These are phyloP conservation scores for Drosophila busckii DNA, from an alignment of 1,140 invertebrate genomes.

Conservation along the genomic window DNA sequence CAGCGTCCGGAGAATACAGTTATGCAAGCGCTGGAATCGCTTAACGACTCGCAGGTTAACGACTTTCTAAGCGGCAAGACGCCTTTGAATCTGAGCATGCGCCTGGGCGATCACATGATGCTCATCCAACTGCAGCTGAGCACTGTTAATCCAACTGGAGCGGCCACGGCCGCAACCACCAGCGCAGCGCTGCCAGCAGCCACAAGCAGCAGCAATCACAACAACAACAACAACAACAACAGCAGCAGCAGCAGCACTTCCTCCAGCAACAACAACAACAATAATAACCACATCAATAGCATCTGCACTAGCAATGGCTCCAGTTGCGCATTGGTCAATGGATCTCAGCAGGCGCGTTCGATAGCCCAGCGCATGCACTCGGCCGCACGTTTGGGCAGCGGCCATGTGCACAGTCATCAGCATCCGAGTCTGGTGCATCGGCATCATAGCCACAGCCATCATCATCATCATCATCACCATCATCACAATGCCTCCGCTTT, in stretches of 20 bases:
- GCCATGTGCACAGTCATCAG: conserved; percentile 66
- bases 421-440: conserved; percentile 57
- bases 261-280: conserved; percentile 14
- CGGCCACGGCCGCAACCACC: conserved; percentile 20
- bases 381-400: conserved; percentile 38
- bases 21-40: conserved; percentile 95
- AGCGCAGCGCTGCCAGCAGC: conserved; percentile 10
- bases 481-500: conserved; percentile 39
- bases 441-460: conserved; percentile 44
- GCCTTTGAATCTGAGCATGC: conserved; percentile 95
- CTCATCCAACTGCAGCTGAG: conserved; percentile 95
- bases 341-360: conserved; percentile 27
- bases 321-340: not conserved
- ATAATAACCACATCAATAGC: conserved; percentile 2
- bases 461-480: conserved; percentile 46
- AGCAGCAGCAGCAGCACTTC: not conserved
- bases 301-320: not conserved
- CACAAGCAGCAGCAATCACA: not conserved
- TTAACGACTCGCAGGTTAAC: conserved; percentile 96
- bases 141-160: conserved; percentile 83
- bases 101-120: conserved; percentile 97
- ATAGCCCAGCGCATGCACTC: conserved; percentile 27
- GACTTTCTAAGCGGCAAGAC: conserved; percentile 96
- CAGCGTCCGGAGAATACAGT: conserved; percentile 95
- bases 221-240: not conserved